These are phyloP conservation scores for Psococerastis gibbosa DNA, from an alignment of 2,888 invertebrate genomes.

Conservation along the genomic window DNA sequence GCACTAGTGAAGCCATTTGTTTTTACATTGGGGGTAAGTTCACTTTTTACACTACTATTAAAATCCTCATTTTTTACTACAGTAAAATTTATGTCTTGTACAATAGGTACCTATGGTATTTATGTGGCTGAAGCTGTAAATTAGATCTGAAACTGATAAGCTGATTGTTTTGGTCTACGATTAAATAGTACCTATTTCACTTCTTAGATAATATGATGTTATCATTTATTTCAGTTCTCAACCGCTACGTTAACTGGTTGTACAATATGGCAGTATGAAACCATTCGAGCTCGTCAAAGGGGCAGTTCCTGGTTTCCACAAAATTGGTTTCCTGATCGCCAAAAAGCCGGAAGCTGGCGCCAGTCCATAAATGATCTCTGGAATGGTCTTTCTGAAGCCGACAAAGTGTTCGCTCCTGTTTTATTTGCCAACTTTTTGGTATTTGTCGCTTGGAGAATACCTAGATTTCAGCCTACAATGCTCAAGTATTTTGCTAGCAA, in stretches of 20 bases:
- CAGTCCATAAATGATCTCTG: slow-evolving; percentile 40
- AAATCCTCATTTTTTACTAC: no score
- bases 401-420: slow-evolving; percentile 63
- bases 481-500: slow-evolving; percentile 67
- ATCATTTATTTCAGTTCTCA: slow-evolving; percentile 39
- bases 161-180: no score
- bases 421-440: slow-evolving; percentile 59
- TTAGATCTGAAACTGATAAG: no score
- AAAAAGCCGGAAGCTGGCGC: slow-evolving; percentile 15
- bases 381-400: slow-evolving; percentile 48
- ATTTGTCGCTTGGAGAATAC: slow-evolving; percentile 65
- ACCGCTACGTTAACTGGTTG: slow-evolving; percentile 51
- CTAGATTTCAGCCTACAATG: slow-evolving; percentile 50
- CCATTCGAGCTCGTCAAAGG: slow-evolving; percentile 23
- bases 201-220: no score
- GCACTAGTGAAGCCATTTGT: slow-evolving; percentile 37
- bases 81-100: no score
- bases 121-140: no score
- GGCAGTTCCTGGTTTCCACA: background rate
- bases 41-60: no score
- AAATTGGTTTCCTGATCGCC: slow-evolving; percentile 12
- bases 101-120: no score
- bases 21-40: slow-evolving; percentile 44
- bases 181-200: no score
- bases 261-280: slow-evolving; percentile 80